phyloP scores from a whole-genome alignment of 2,888 invertebrate genomes.

The Melitaea athalia region DNA sequence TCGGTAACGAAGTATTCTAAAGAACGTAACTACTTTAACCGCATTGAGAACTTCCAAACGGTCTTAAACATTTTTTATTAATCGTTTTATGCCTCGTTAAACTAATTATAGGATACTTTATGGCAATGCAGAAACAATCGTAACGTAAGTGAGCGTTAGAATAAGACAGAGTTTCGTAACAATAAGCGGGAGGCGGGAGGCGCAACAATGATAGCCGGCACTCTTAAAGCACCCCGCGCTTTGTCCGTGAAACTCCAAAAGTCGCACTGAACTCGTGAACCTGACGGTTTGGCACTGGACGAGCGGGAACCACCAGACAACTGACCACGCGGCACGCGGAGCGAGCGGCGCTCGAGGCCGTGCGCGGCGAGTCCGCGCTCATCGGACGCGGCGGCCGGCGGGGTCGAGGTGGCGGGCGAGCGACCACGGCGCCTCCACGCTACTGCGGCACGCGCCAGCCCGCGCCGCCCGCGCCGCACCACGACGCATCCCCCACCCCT shows the following conservation, averaged over 20 bases:
- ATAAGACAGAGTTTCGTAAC: conserved; percentile 49
- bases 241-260: conserved; percentile 49
- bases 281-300: conserved; percentile 46
- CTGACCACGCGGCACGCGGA: conserved; percentile 52
- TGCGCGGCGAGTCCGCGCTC: conserved; percentile 53
- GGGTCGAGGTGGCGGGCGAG: conserved; percentile 57
- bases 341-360: conserved; percentile 52
- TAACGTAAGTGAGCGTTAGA: conserved; percentile 47
- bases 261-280: conserved; percentile 46
- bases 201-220: conserved; percentile 48
- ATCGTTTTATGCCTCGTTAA: conserved; percentile 1
- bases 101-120: conserved; percentile 21
- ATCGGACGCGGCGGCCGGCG: conserved; percentile 56
- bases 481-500: conserved; percentile 58
- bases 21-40: conserved; percentile 15
- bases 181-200: conserved; percentile 46
- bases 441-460: conserved; percentile 78
- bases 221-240: conserved; percentile 43
- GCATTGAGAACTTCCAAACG: not conserved
- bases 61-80: conserved; percentile 3
- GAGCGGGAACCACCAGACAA: conserved; percentile 62
- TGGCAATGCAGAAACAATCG: conserved; percentile 45
- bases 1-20: conserved; percentile 16
- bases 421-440: conserved; percentile 78
- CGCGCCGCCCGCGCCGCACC: conserved; percentile 51